Conservation (phyloP, 2,797 vertebrate species). For the Lepus townsendii region DNA sequence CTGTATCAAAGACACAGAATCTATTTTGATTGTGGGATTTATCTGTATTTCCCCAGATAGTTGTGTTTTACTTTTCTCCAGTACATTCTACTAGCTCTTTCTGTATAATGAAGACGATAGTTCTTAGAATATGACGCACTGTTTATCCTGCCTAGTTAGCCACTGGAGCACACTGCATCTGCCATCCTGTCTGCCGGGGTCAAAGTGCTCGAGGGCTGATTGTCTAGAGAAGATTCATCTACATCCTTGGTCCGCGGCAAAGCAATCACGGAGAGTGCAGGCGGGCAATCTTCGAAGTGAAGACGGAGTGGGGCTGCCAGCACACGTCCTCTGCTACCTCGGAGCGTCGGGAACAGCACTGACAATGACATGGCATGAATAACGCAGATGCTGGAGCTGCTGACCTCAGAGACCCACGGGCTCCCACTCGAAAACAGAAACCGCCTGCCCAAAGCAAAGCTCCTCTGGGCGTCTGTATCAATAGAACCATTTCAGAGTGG, state of each 20-base stretch:
- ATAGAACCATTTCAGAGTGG: constrained; percentile 14
- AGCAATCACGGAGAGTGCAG: constrained; percentile 23
- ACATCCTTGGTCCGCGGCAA: constrained; percentile 33
- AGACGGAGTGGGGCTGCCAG: not conserved
- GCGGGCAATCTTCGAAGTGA: constrained; percentile 44
- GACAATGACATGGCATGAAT: not conserved
- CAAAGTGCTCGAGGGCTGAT: constrained; percentile 49
- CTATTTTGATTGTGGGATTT: constrained; percentile 14
- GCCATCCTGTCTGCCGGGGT: not conserved
- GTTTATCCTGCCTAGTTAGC: constrained; percentile 45
- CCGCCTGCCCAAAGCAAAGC: not conserved
- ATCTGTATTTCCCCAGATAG: not conserved
- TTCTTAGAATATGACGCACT: constrained; percentile 47
- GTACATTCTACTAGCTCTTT: not conserved
- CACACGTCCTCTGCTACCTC: not conserved
- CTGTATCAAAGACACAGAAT: not conserved
- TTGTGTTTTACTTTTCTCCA: not conserved
- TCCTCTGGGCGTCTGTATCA: not conserved
- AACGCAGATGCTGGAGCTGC: not conserved
- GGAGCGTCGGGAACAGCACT: accelerated
- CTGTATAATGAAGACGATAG: constrained; percentile 25
- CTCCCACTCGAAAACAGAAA: not conserved
- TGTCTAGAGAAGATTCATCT: constrained; percentile 48
- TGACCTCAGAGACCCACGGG: not conserved
- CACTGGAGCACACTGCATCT: not conserved